Evolutionary conservation across 2,888 invertebrate genomes (phyloP).

Genomic region (Clepsis dumicolana): DNA sequence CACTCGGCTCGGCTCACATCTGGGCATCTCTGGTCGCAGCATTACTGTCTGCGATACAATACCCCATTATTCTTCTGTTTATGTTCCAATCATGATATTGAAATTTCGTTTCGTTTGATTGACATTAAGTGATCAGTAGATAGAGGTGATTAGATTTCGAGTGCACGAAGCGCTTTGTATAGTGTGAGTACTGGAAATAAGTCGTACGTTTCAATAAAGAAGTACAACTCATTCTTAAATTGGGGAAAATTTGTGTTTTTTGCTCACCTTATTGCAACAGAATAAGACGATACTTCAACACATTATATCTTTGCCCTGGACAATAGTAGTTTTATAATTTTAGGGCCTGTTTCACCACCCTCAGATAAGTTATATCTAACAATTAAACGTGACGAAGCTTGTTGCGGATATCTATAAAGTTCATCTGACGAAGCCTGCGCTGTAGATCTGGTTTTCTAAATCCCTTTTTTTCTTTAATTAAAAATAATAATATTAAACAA

Average conservation of each 20-base stretch:
- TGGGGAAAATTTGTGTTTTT: no score
- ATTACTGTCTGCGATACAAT: constrained; percentile 73
- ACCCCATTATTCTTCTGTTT: constrained; percentile 71
- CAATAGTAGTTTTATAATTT: no score
- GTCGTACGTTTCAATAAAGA: constrained; percentile 7
- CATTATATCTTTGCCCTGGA: no score
- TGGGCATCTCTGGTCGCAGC: constrained; percentile 58
- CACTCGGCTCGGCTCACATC: constrained; percentile 64
- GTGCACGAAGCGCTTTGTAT: constrained; percentile 17
- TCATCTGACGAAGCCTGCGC: no score
- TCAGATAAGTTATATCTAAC: no score
- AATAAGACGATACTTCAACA: neutral
- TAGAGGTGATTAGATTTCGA: constrained; percentile 59
- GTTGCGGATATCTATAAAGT: no score
- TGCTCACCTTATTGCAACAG: no score
- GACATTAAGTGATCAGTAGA: constrained; percentile 69
- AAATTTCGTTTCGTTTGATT: constrained; percentile 66
- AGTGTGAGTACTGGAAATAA: neutral
- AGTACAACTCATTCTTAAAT: neutral
- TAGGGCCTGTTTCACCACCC: no score
- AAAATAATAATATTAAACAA: no score
- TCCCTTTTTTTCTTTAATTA: no score
- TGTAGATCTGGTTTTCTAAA: no score
- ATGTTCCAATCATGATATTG: constrained; percentile 74
- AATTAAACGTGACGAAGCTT: no score